Conservation (phyloP, 2,113 vertebrate species). For the Shinisaurus crocodilurus region DNA sequence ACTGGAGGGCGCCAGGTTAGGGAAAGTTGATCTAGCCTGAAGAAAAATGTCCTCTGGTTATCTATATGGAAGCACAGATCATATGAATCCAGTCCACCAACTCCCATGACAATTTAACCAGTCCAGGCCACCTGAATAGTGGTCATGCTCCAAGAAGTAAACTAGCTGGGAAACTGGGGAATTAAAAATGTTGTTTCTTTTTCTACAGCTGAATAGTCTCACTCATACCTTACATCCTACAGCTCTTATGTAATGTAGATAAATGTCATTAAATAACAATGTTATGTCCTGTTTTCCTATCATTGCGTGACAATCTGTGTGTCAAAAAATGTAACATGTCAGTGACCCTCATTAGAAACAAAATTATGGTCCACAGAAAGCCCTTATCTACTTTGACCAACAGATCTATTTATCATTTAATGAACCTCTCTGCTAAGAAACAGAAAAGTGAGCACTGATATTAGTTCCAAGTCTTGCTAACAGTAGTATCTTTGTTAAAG, state of each 20-base stretch:
- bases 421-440: neutral
- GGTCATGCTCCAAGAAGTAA: neutral
- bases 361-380: neutral
- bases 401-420: neutral
- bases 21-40: too few species aligned
- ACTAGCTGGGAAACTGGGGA: neutral
- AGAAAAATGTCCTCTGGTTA: too few species aligned
- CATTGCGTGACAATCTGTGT: neutral
- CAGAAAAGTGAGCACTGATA: neutral
- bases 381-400: neutral
- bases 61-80: too few species aligned
- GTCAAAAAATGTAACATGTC: neutral
- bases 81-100: too few species aligned
- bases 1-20: too few species aligned
- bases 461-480: neutral
- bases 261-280: neutral
- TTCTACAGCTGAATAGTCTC: neutral
- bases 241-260: neutral
- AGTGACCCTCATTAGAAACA: neutral
- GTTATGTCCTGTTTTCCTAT: neutral
- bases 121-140: too few species aligned
- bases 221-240: neutral
- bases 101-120: too few species aligned
- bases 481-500: constrained; percentile 16
- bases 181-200: neutral